These are phyloP conservation scores for Hylaeus anthracinus DNA, from an alignment of 1,140 invertebrate species.

Conservation along the genomic window DNA sequence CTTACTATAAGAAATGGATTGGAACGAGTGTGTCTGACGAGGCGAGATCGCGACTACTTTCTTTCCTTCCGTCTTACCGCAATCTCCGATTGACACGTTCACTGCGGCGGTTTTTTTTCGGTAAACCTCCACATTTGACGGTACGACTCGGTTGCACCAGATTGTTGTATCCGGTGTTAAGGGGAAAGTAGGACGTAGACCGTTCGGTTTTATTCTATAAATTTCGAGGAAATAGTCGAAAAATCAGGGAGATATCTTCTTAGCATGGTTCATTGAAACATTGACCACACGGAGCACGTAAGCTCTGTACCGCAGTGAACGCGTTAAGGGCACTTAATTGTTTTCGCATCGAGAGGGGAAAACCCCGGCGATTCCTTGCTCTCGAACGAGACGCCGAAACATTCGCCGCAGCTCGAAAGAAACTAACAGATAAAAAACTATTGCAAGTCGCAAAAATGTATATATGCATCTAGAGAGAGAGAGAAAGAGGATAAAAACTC, in stretches of 20 bases:
- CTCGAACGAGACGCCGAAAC: slow-evolving; percentile 23
- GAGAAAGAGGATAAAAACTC: neutral
- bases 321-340: too few species aligned
- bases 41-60: slow-evolving; percentile 33
- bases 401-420: slow-evolving; percentile 8
- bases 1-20: slow-evolving; percentile 81
- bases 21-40: slow-evolving; percentile 74
- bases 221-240: too few species aligned
- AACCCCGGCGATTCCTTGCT: neutral
- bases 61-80: slow-evolving; percentile 1
- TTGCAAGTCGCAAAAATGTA: neutral
- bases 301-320: too few species aligned
- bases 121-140: too few species aligned
- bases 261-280: too few species aligned
- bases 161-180: too few species aligned
- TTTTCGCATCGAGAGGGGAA: too few species aligned
- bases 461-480: slow-evolving; percentile 29
- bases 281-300: too few species aligned
- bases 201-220: too few species aligned
- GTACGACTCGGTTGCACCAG: too few species aligned
- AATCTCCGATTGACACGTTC: neutral
- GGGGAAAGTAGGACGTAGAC: too few species aligned
- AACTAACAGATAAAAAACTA: slow-evolving; percentile 9
- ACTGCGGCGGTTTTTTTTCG: neutral
- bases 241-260: too few species aligned